Evolutionary conservation across 2,797 vertebrate species (phyloP).

Genomic region (Typhlichthys subterraneus): DNA sequence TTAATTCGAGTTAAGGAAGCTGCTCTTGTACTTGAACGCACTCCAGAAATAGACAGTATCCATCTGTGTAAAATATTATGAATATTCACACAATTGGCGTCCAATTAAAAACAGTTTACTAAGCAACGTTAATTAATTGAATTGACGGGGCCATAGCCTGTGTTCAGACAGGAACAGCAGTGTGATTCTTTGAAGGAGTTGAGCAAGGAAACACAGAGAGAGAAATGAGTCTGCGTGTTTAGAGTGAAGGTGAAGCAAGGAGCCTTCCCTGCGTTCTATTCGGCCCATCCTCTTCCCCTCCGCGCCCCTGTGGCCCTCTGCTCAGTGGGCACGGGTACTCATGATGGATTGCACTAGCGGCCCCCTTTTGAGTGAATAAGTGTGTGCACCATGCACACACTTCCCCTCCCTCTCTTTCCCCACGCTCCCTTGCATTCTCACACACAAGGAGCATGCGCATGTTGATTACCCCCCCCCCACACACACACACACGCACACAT

Average conservation of each 20-base stretch:
- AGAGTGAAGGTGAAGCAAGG: no score
- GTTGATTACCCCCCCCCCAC: neutral
- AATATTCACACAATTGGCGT: conserved; percentile 23
- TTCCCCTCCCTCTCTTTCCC: conserved; percentile 13
- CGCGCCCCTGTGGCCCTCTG: conserved; percentile 22
- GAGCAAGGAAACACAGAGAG: no score
- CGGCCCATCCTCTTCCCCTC: conserved; percentile 21
- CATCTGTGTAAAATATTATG: conserved; percentile 25
- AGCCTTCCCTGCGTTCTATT: no score
- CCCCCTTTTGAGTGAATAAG: conserved; percentile 57
- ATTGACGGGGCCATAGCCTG: no score
- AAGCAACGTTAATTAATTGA: no score
- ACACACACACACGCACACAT: conserved; percentile 2
- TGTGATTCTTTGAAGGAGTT: no score
- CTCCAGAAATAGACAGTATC: conserved; percentile 1
- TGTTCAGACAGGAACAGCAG: no score
- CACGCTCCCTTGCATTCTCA: conserved; percentile 13
- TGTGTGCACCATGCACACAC: conserved; percentile 43
- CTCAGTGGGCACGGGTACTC: conserved; percentile 53
- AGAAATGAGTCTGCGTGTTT: no score
- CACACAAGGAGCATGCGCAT: neutral
- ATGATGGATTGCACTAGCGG: conserved; percentile 62
- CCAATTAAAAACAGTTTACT: conserved; percentile 33
- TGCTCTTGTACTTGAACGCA: no score
- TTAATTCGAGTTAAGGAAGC: neutral